Evolutionary conservation across 2,888 invertebrate genomes (phyloP), one percentile per base, ranked within the genome.

Genomic region (Selenia dentaria): DNA sequence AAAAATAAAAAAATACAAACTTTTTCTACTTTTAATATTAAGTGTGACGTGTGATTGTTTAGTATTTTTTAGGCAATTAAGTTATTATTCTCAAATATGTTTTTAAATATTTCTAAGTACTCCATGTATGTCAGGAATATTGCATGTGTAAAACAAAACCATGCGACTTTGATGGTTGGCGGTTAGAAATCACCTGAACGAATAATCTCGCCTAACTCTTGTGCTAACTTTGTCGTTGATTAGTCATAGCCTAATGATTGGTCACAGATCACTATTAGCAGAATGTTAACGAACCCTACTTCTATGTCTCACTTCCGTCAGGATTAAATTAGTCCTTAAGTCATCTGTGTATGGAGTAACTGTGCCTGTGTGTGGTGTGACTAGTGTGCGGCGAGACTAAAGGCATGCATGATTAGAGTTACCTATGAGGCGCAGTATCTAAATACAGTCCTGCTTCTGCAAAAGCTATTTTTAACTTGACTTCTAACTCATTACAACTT

Each of bases 201-300:
- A 53, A 53, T 49, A 11, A 33, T 25, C 49, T 26, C 18, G 14
- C 12, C 45, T 11, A 48, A 44, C 33, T 3, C 45, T 16, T 4
- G 18, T 12, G 37, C 41, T 38, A 39, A 43, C 28, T 42, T 43
- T 28, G 49, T 35, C 47, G 14, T n/a, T 32, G 44, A 54, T 46
- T 49, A 50, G 49, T 34, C 46, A 51, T 35, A 38, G 47, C 18
- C 27, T 11, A 14, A 33, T 16, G 49, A 72, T 74, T 67, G 50
- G 66, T 56, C 54, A 64, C 64, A 46, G 58, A 57, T 27, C 27
- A 54, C 62, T 51, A 64, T 74, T 71, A 69, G 53, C 51, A 32
- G 48, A 58, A 57, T 61, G 65, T 67, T 68, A 67, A 67, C 64
- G 49, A 46, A 50, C 39, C 26, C 36, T 13, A 38, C 18, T 12